phyloP scores from a whole-genome alignment of 1,140 invertebrate genomes.

The Monomorium pharaonis region DNA sequence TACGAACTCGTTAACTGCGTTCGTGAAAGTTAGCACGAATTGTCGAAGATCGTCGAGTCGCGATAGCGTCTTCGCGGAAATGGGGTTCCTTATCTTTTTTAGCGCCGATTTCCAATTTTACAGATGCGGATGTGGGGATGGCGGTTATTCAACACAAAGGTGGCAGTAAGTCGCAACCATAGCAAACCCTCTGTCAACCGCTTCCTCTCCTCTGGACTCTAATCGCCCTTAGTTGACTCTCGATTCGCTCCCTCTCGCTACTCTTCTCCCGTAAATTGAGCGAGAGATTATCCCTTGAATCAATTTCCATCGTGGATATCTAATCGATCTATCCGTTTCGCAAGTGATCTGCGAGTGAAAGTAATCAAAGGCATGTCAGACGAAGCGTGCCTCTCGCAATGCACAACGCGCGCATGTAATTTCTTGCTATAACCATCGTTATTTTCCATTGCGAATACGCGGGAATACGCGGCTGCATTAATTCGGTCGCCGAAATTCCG shows the following conservation, averaged over 20 bases:
- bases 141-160: constrained; percentile 17
- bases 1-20: constrained; percentile 56
- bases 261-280: constrained; percentile 5
- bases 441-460: background rate
- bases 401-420: constrained; percentile 2
- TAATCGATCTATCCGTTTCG: background rate
- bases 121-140: background rate
- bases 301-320: constrained; percentile 47
- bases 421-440: constrained; percentile 10
- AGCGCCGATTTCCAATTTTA: constrained; percentile 42
- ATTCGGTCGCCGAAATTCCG: constrained; percentile 39
- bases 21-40: constrained; percentile 43
- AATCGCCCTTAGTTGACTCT: constrained; percentile 18
- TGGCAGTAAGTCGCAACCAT: constrained; percentile 3
- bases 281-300: constrained; percentile 43
- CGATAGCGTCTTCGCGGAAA: constrained; percentile 32
- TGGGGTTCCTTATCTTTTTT: constrained; percentile 62
- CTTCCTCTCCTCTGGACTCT: background rate
- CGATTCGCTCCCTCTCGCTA: background rate
- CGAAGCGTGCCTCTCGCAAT: background rate
- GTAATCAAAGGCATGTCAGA: background rate
- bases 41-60: constrained; percentile 33
- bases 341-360: constrained; percentile 10
- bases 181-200: background rate
- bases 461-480: constrained; percentile 35